A percentile compares a stretch with the other conserved stretches of the same genome.
phyloP scores from a whole-genome alignment of 2,888 invertebrate species.

The Dione juno region DNA sequence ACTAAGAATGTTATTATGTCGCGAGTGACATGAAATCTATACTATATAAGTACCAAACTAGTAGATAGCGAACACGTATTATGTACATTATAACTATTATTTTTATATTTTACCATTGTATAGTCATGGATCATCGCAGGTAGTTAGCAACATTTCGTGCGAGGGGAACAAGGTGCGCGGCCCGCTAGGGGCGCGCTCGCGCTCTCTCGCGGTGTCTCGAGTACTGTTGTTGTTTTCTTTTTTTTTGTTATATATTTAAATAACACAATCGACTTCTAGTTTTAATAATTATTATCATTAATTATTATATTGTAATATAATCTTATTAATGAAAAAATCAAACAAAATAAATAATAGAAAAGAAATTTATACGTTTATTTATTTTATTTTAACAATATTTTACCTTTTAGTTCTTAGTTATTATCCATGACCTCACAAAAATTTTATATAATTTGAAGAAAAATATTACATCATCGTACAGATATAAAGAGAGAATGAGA shows the following conservation, averaged over 20 bases:
- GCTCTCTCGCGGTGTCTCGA: slow-evolving; percentile 58
- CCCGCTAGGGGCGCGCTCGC: slow-evolving; percentile 47
- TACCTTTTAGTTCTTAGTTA: too few species aligned
- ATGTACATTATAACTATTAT: slow-evolving; percentile 82
- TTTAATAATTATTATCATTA: slow-evolving; percentile 83
- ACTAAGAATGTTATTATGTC: slow-evolving; percentile 61
- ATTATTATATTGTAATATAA: slow-evolving; percentile 84
- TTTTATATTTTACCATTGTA: slow-evolving; percentile 83
- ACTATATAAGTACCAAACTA: slow-evolving; percentile 82
- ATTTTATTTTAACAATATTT: slow-evolving; percentile 26
- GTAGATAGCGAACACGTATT: slow-evolving; percentile 81
- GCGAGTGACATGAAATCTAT: slow-evolving; percentile 62
- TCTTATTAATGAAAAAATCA: slow-evolving; percentile 84
- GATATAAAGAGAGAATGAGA: too few species aligned
- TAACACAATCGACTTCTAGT: slow-evolving; percentile 83
- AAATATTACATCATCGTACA: too few species aligned
- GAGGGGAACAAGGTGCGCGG: slow-evolving; percentile 63
- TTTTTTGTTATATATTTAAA: slow-evolving; percentile 82
- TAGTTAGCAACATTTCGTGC: slow-evolving; percentile 74
- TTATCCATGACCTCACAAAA: too few species aligned
- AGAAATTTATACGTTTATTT: slow-evolving; percentile 59
- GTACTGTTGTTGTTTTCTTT: slow-evolving; percentile 79
- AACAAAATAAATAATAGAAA: slow-evolving; percentile 83
- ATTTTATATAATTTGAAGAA: too few species aligned
- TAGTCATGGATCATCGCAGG: slow-evolving; percentile 77